Evolutionary conservation across 2,888 invertebrate genomes (phyloP).

Genomic region (Cephonodes hylas): DNA sequence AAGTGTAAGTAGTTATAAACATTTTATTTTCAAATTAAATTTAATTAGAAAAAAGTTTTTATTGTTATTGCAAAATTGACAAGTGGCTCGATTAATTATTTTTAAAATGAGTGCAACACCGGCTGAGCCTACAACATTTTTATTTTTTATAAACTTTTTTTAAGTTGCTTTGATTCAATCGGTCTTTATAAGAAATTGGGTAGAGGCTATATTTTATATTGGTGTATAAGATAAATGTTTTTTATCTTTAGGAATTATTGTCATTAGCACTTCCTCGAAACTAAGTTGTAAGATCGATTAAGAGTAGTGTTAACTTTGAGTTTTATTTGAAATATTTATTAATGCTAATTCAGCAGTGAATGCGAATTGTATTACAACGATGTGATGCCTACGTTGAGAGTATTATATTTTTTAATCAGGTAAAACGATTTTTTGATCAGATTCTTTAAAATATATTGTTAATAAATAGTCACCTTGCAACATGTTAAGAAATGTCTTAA

Average conservation of each 20-base stretch:
- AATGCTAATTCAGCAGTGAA: not conserved
- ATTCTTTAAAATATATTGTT: not conserved
- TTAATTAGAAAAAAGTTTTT: too few relatives aligned
- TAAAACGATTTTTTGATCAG: not conserved
- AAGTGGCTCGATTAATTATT: too few relatives aligned
- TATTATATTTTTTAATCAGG: not conserved
- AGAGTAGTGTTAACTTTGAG: not conserved
- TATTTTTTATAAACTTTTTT: too few relatives aligned
- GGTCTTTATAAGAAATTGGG: not conserved
- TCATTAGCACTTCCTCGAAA: conserved; percentile 73
- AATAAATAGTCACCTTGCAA: too few relatives aligned
- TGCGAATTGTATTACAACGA: not conserved
- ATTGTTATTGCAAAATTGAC: too few relatives aligned
- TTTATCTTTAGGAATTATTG: too few relatives aligned
- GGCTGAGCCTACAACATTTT: too few relatives aligned
- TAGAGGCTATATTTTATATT: not conserved
- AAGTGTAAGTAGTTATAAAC: too few relatives aligned
- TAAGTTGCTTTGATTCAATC: not conserved
- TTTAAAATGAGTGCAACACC: too few relatives aligned
- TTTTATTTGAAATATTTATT: not conserved
- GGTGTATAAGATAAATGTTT: not conserved
- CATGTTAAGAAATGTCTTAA: too few relatives aligned
- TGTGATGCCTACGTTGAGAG: not conserved
- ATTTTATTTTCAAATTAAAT: too few relatives aligned
- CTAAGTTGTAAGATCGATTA: conserved; percentile 26